These are phyloP conservation scores for Leptura quadrifasciata DNA, from an alignment of 2,888 invertebrate genomes.

Conservation along the genomic window DNA sequence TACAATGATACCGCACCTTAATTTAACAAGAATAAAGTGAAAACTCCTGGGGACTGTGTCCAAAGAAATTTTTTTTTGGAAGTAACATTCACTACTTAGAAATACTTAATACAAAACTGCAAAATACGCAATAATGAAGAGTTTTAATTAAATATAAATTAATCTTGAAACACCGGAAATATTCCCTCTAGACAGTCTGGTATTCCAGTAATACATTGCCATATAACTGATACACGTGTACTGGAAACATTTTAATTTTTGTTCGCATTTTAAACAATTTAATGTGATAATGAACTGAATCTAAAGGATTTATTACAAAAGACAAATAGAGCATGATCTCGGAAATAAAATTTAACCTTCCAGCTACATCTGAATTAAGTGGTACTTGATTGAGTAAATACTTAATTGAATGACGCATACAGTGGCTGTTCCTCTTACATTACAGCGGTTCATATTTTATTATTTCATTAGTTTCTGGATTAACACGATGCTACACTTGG, in stretches of 20 bases:
- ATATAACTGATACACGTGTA: background rate
- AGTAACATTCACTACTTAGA: too few species aligned
- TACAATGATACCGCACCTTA: too few species aligned
- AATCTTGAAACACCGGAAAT: too few species aligned
- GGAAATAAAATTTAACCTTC: conserved; percentile 43
- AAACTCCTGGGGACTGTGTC: too few species aligned
- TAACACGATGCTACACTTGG: background rate
- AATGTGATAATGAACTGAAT: conserved; percentile 30
- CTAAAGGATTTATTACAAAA: conserved; percentile 24
- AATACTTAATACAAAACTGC: too few species aligned
- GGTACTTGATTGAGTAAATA: conserved; percentile 48
- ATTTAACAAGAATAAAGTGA: too few species aligned
- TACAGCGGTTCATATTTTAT: conserved; percentile 8
- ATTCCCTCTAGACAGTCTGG: background rate
- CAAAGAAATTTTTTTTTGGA: too few species aligned
- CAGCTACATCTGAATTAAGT: conserved; percentile 35
- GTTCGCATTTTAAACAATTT: conserved; percentile 21
- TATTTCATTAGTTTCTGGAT: conserved; percentile 10
- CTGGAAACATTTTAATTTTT: conserved; percentile 6
- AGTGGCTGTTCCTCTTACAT: conserved; percentile 18
- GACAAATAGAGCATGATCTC: conserved; percentile 37
- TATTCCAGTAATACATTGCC: background rate
- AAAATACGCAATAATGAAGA: too few species aligned
- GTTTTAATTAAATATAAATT: too few species aligned
- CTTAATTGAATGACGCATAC: conserved; percentile 56